Conservation (phyloP, 2,797 vertebrate species). For the Peromyscus melanophrys region DNA sequence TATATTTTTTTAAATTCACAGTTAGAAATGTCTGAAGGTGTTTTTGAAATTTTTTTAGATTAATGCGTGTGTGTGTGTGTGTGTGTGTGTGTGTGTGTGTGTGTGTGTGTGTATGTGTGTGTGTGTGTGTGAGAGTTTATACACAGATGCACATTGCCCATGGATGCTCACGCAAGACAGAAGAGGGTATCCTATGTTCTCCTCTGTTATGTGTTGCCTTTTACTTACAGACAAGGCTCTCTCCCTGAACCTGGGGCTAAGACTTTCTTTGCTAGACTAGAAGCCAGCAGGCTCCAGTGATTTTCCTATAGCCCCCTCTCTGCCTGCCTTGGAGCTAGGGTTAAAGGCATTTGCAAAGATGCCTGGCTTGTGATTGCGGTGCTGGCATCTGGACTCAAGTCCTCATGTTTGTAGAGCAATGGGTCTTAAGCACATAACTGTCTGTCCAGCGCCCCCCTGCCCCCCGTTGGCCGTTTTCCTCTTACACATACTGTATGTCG, state of each 20-base stretch:
- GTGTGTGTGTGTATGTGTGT: neutral
- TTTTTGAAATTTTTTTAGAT: neutral
- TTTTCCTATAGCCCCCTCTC: neutral
- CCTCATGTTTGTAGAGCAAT: neutral
- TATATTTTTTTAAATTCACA: neutral
- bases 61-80: neutral
- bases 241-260: neutral
- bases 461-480: neutral
- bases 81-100: neutral
- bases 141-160: no score
- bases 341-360: neutral
- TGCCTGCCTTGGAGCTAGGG: neutral
- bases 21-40: neutral
- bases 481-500: neutral
- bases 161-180: accelerated
- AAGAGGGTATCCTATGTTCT: neutral
- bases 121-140: neutral
- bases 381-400: neutral
- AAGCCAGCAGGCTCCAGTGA: neutral
- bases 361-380: neutral
- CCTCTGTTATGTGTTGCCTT: neutral
- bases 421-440: neutral
- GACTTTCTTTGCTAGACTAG: neutral
- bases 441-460: neutral
- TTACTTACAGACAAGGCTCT: neutral